Evolutionary conservation across 2,797 vertebrate genomes (phyloP), one percentile per base, ranked within the genome.

Genomic region (Babyrousa celebensis): DNA sequence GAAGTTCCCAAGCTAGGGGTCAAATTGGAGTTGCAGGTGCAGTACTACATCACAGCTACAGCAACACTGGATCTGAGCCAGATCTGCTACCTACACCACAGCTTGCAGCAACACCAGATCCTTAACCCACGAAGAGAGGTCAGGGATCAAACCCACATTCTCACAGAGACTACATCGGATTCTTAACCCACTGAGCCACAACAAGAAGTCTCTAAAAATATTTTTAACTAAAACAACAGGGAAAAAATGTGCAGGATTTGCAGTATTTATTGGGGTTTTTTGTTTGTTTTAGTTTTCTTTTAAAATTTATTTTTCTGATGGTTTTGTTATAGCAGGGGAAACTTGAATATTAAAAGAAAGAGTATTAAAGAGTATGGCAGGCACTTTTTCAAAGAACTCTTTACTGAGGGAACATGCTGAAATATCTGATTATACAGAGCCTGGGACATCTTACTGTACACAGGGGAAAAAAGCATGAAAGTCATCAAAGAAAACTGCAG

Each of bases 221-320:
- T 71, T 71, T 85, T 84, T 60, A 32, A 74, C 32, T 52, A 96
- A 91, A 40, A 94, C 88, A 87, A 40, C 83, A 65, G 29, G 36
- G 68, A 77, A 79, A 94, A 79, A 91, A 29, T 56, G 17, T 85
- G 21, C 20, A 68, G 10, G 17, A 77, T 79, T 75, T 6, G 16
- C 14, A 70, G 25, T 90, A 94, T 68, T 75, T 40, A 79, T 23
- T 82, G 93, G 11, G 6, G 54, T 23, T 67, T 74, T 32, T 60
- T 21, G 0, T 23, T 60, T 63, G 20, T 58, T 58, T 77, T n/a
- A 60, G 12, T 62, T 87, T 83, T 56, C 23, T 54, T 60, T 83
- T 72, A 23, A 92, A 43, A 6, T 56, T 85, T 68, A 74, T 68
- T 96, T 78, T 62, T 29, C 21, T 54, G 63, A 94, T 52, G 62